Evolutionary conservation across 2,113 vertebrate genomes (phyloP), one percentile per base, ranked within the genome.

Genomic region (Suricata suricatta): DNA sequence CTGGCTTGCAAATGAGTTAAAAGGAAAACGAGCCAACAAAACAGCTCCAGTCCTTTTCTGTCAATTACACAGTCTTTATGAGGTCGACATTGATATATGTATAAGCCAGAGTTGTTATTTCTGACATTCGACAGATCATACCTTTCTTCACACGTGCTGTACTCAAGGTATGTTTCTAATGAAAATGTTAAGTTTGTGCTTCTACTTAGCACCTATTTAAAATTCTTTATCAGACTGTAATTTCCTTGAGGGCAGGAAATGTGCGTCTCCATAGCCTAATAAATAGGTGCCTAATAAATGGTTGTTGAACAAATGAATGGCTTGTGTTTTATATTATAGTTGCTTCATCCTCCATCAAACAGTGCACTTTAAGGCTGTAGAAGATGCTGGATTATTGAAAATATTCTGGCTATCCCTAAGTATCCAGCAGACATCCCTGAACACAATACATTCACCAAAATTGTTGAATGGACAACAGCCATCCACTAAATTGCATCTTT

Each of bases 151-250:
- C 29, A 29, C 83, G 66, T 82, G 64, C 52, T 54, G 5, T 38
- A 52, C 50, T 81, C 72, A 88, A 31, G 38, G 77, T 96, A 96
- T 80, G 60, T 82, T 95, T 96, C 95, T 88, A 95, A 96, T 94
- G 89, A 93, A 96, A 96, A 85, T 81, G 76, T 90, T 85, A 72
- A 72, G 79, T 79, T 96, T 98, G 87, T 92, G 88, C 79, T 97
- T 97, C 93, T 95, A 92, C 77, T 96, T 96, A 96, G 90, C 84
- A 98, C 66, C 81, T 97, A 92, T 95, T 96, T 95, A 93, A 97
- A 97, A 82, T 95, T 96, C 85, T 74, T 97, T 94, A 97, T 96
- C 87, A 97, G 94, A 98, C 52, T 94, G 60, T 85, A 79, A 93
- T 96, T 96, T 98, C 93, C 96, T 96, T 90, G 69, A 96, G 93